Evolutionary conservation across 2,888 invertebrate species (phyloP), one percentile per base, ranked within the genome.

Genomic region (Holacanthella duospinosa): DNA sequence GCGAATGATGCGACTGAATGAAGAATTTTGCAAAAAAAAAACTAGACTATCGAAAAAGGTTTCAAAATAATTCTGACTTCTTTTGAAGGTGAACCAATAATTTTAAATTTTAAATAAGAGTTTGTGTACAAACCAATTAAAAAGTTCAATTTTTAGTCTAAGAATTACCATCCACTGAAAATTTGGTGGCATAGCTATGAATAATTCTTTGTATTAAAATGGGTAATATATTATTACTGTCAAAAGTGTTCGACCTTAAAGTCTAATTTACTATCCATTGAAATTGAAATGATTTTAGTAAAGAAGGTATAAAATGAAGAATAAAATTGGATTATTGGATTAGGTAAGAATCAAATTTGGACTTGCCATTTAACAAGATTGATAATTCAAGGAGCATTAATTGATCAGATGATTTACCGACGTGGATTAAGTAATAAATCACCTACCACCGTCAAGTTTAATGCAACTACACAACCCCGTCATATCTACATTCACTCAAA

Each of bases 271-370:
- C 9, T 12, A 12, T 21, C 48, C 21, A 48, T 21, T 9, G 48
- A 4, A 21, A n/a, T 48, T 48, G 36, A 48, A n/a, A 48, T 48
- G 48, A 48, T 48, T 48, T 48, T 48, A 16, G 48, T 48, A 9
- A 48, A 9, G 48, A 16, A 16, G 36, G 9, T 36, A 6, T 4
- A 4, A 48, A 21, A 48, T 48, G 48, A 48, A 21, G n/a, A n/a
- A 48, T 36, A 48, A 48, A 48, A 48, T 48, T 48, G 48, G 48
- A 48, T 48, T 48, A 48, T 21, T 48, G 48, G 48, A 48, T 48
- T 48, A n/a, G n/a, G 4, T 9, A 9, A 9, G n/a, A 48, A 16
- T 9, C 21, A n/a, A 9, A 9, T 48, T 48, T 48, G 48, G 48
- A 9, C 12, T 21, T 48, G 6, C 36, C n/a, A 9, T 48, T 48